Evolutionary conservation across 2,797 vertebrate species (phyloP).

Genomic region (Poecilia gillii): DNA sequence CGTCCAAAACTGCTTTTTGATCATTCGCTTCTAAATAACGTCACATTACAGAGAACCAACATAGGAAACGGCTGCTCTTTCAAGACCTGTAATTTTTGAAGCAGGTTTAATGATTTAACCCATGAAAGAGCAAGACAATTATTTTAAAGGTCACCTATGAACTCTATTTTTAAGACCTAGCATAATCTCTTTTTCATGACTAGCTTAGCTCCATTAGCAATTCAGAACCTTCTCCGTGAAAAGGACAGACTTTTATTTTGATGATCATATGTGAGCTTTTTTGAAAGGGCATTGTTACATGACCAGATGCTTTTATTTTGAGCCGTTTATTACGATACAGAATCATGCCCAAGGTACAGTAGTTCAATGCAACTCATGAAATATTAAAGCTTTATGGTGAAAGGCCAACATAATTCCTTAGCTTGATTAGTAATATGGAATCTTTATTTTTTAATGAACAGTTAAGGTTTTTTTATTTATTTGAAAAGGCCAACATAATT

Average conservation of each 20-base stretch:
- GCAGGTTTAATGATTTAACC: neutral
- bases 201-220: neutral
- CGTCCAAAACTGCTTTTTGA: neutral
- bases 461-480: neutral
- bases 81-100: neutral
- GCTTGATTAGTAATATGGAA: neutral
- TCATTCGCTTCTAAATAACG: neutral
- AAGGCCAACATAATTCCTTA: neutral
- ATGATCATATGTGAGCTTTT: neutral
- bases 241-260: neutral
- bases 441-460: neutral
- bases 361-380: neutral
- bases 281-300: neutral
- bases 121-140: conserved; percentile 7
- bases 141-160: neutral
- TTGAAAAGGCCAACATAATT: neutral
- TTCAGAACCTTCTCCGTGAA: neutral
- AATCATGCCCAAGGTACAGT: neutral
- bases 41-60: neutral
- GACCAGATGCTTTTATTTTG: neutral
- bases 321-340: neutral
- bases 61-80: neutral
- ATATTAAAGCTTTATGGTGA: neutral
- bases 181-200: conserved; percentile 5
- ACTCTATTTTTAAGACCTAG: neutral